Conservation (phyloP, 1,140 invertebrate genomes). For the Brachionus manjavacas region DNA sequence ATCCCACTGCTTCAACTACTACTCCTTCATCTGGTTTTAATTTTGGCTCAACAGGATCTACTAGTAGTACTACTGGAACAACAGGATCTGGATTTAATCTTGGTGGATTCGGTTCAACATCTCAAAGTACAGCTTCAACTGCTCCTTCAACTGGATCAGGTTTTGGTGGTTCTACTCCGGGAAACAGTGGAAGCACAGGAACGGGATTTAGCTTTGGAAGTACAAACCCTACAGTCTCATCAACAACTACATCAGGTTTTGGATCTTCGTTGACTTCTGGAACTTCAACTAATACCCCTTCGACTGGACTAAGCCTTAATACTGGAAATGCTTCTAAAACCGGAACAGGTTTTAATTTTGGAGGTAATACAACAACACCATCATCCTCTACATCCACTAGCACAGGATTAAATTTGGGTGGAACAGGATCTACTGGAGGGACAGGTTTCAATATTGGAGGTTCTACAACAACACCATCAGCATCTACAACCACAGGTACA, state of each 20-base stretch:
- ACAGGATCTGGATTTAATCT: background rate
- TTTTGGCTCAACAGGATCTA: background rate
- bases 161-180: background rate
- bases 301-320: too few relatives aligned
- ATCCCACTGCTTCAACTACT: background rate
- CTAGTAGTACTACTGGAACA: background rate
- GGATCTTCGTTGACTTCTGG: too few relatives aligned
- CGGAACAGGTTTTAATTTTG: background rate
- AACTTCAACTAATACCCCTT: too few relatives aligned
- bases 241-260: background rate
- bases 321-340: too few relatives aligned
- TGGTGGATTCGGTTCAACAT: background rate
- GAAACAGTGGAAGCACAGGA: background rate
- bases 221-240: background rate
- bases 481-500: background rate
- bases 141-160: background rate
- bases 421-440: background rate
- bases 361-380: background rate
- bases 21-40: background rate
- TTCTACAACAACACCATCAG: too few relatives aligned
- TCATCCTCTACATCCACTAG: background rate
- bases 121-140: background rate
- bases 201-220: background rate
- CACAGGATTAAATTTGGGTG: background rate
- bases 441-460: too few relatives aligned